Base-by-base conservation (phyloP, 2,888 invertebrate genomes). In the Pollenia amentaria region DNA sequence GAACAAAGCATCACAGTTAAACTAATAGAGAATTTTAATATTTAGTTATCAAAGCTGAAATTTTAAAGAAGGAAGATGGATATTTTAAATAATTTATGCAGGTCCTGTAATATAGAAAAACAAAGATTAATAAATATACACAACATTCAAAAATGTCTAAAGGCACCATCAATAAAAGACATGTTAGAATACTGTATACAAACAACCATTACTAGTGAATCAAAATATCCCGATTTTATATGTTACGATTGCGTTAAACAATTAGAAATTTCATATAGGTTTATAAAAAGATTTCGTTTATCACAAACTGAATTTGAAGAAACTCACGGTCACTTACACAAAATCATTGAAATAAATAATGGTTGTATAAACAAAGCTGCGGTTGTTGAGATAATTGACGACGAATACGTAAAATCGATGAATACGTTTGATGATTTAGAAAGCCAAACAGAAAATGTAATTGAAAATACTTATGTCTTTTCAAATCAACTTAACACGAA, bases 231-330 rank as follows among this genome's bases (percentile, higher is more conserved):
- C 0, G 89, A 90, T 46, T 88, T 89, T 53, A 91, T 92, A 44
- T 92, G 92, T 44, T 90, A 90, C 14, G 87, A 90, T 4, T 92
- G 92, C 40, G 62, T 89, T 0, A 91, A 91, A 21, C 89, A 90
- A 70, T 75, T 92, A 14, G 89, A 89, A n/a, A 89, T 90, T 77
- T 89, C 90, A 3, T 91, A 90, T 64, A 89, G 91, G 79, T 92
- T 92, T 53, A 89, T 91, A 18, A 85, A 88, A 4, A 89, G 90
- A 78, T 91, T 90, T 88, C 40, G 88, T 4, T 84, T 89, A 7
- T 89, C 92, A 9, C 82, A 90, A 76, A 79, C 75, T 3, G 90
- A 92, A 70, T 91, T 92, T 9, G 88, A 89, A 46, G 77, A 64
- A 46, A 60, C 55, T 1, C 55, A 64, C 14, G 51, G 7, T 10